Evolutionary conservation across 2,888 invertebrate genomes (phyloP), one percentile per base, ranked within the genome.

Genomic region (Drosophila maculinotata): DNA sequence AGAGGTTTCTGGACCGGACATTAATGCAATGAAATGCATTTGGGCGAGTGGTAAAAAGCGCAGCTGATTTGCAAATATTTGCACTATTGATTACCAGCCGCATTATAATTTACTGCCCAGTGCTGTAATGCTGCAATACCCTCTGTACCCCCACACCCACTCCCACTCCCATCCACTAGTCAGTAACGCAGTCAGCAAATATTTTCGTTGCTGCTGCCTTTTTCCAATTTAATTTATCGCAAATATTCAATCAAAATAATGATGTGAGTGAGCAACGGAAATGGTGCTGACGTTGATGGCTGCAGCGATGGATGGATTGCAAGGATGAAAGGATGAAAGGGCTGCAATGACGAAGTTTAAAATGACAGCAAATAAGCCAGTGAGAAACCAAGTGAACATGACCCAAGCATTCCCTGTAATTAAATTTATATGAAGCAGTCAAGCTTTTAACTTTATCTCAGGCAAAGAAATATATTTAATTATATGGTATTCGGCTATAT

Each of bases 141-240:
- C 10, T 15, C 9, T 7, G 12, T 14, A 10, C 2, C 8, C 2
- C 20, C 14, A 20, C 14, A 2, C 0, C 17, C 15, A 17, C n/a
- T 3, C 1, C 38, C 9, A 36, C 30, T 28, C 30, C 12, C 44
- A 20, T 53, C 30, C n/a, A n/a, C n/a, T n/a, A 5, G 5, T 17
- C 33, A 28, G 54, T 39, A 52, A 49, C 38, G 41, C 59, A 62
- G 54, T 59, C 79, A 54, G 84, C 72, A 72, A 76, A 76, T 79
- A 76, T 79, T 69, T 79, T 68, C 67, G 56, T 51, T 64, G 60
- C 76, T 52, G 57, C 62, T 63, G 67, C 60, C 75, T 62, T 72
- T 82, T 84, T 82, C 58, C 84, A 88, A 83, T 83, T 83, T 88
- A 86, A 88, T 88, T 88, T 83, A 88, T 86, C 70, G 88, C 88